Evolutionary conservation across 2,113 vertebrate species (phyloP).

Genomic region (Danionella cerebrum): DNA sequence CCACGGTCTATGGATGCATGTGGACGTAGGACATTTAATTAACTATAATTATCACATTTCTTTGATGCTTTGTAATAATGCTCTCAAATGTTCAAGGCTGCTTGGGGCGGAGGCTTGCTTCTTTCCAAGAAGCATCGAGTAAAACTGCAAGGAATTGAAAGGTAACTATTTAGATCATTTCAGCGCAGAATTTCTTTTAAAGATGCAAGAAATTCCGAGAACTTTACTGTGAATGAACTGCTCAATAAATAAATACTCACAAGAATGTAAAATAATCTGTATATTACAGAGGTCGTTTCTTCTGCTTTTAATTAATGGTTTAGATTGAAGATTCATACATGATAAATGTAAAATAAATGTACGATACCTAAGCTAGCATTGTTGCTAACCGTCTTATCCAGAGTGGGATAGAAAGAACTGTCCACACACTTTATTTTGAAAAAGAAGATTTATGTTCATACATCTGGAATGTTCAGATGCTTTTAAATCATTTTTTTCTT

Average conservation of each 20-base stretch:
- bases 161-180: slow-evolving; percentile 37
- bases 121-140: slow-evolving; percentile 54
- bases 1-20: slow-evolving; percentile 58
- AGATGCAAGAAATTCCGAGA: not conserved
- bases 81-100: slow-evolving; percentile 46
- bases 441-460: not conserved
- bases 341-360: too few relatives aligned
- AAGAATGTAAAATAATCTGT: too few relatives aligned
- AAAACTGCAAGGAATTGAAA: slow-evolving; percentile 59
- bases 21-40: slow-evolving; percentile 46
- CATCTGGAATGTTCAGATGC: not conserved
- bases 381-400: too few relatives aligned
- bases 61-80: not conserved
- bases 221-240: not conserved
- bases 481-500: not conserved
- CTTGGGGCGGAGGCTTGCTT: slow-evolving; percentile 59
- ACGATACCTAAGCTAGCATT: too few relatives aligned
- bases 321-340: too few relatives aligned
- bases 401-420: too few relatives aligned
- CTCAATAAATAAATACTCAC: too few relatives aligned
- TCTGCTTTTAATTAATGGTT: too few relatives aligned
- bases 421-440: too few relatives aligned
- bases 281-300: too few relatives aligned
- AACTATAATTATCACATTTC: not conserved
- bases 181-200: not conserved